Evolutionary conservation across 2,888 invertebrate genomes (phyloP).

Genomic region (Chrysotoxum bicinctum): DNA sequence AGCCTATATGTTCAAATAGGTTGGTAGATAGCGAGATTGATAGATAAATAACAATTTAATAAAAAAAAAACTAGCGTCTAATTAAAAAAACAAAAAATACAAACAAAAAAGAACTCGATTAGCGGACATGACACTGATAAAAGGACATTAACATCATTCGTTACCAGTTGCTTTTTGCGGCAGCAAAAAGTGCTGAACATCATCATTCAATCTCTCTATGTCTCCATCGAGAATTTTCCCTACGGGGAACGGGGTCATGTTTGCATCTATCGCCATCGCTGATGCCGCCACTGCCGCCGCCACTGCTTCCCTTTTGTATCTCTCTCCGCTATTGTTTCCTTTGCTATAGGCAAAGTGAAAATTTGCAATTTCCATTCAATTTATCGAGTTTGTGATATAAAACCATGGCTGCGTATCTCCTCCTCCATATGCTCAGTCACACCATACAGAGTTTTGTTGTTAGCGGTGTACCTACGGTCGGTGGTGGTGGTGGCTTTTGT

Average conservation of each 20-base stretch:
- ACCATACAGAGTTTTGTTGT: background rate
- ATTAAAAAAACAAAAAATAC: background rate
- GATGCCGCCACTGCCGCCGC: background rate
- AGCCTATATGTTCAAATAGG: background rate
- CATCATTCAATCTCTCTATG: conserved; percentile 31
- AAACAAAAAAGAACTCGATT: conserved; percentile 1
- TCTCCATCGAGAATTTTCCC: conserved; percentile 25
- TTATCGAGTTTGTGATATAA: conserved; percentile 60
- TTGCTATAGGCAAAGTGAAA: conserved; percentile 51
- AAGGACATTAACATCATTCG: conserved; percentile 56
- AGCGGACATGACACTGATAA: conserved; percentile 44
- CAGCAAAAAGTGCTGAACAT: conserved; percentile 28
- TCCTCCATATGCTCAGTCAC: conserved; percentile 3
- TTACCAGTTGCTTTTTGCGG: conserved; percentile 16
- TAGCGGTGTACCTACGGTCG: background rate
- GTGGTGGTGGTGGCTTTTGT: background rate
- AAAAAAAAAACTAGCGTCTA: background rate
- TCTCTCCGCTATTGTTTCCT: background rate
- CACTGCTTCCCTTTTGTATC: background rate
- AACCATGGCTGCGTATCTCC: conserved; percentile 57
- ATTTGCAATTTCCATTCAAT: conserved; percentile 70
- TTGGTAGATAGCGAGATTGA: background rate
- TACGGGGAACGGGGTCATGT: background rate
- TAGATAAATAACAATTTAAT: background rate
- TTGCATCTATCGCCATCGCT: conserved; percentile 21